Evolutionary conservation across 2,113 vertebrate genomes (phyloP).

Genomic region (Platichthys flesus): DNA sequence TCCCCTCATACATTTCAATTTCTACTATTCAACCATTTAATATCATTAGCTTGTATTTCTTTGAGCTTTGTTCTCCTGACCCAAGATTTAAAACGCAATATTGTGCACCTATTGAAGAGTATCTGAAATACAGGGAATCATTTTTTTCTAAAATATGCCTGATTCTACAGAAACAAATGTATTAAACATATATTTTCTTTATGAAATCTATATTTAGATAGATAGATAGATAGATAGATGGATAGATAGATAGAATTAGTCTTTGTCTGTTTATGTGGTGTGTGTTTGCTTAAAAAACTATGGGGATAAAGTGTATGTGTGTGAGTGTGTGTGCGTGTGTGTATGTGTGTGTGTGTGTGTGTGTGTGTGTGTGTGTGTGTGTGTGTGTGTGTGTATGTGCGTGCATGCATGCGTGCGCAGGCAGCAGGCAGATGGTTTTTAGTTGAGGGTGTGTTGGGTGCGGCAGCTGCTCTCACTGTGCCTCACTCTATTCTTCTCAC

Average conservation of each 20-base stretch:
- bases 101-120: too few relatives aligned
- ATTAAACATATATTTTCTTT: too few relatives aligned
- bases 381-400: constrained; percentile 10
- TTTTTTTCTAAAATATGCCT: too few relatives aligned
- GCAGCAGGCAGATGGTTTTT: constrained; percentile 68
- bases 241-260: not conserved
- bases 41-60: too few relatives aligned
- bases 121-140: too few relatives aligned
- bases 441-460: constrained; percentile 57
- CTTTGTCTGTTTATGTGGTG: not conserved
- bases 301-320: not conserved
- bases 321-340: not conserved
- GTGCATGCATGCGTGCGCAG: constrained; percentile 20
- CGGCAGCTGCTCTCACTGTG: constrained; percentile 68
- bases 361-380: not conserved
- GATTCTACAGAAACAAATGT: too few relatives aligned
- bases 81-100: too few relatives aligned
- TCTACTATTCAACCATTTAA: not conserved
- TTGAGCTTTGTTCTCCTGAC: too few relatives aligned
- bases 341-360: constrained; percentile 10
- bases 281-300: constrained; percentile 21
- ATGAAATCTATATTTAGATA: too few relatives aligned
- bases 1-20: not conserved
- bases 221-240: too few relatives aligned
- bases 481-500: constrained; percentile 63